Base-by-base conservation (phyloP, 2,888 invertebrate species). In the Liodrosophila aerea region DNA sequence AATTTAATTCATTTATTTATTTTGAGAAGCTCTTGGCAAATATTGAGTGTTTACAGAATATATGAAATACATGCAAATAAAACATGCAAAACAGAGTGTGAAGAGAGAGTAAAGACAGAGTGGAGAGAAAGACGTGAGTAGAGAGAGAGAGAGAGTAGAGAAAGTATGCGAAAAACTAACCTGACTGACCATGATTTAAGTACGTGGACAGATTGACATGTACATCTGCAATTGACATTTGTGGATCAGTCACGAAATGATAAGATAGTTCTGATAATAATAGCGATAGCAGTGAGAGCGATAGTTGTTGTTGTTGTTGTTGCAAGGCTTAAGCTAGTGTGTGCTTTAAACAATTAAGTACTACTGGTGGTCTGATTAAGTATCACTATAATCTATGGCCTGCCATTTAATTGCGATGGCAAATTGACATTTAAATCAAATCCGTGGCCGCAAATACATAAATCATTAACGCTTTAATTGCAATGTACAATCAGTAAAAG, bases 121-220 rank as follows among this genome's bases (percentile, higher is more conserved):
- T 4, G 5, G 22, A 22, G 22, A 22, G 22, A 22, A 22, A 22
- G 22, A 22, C 2, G 5, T 22, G 22, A 5, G 47, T 8, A 53
- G 22, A 43, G 16, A 39, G 16, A 52, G 45, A 41, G n/a, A 65
- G n/a, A 33, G 22, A 22, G 22, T 4, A 22, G 44, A 8, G 16
- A 36, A 34, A 73, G 62, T 43, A 51, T 22, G 45, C 49, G 64
- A 18, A 47, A 33, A 90, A 22, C 90, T 90, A 89, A 90, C 90
- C 90, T 90, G 90, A 89, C 88, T 87, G 88, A 88, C 89, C 90
- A 81, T 89, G 88, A 87, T 90, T 90, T 80, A 89, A 84, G 86
- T 87, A 89, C 76, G 89, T 88, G 82, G 89, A 88, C 77, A 88
- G 86, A 88, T 90, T 89, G 83, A 88, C 88, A 73, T 87, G 89